Conservation (phyloP, 2,113 vertebrate species). For the Neogobius melanostomus region DNA sequence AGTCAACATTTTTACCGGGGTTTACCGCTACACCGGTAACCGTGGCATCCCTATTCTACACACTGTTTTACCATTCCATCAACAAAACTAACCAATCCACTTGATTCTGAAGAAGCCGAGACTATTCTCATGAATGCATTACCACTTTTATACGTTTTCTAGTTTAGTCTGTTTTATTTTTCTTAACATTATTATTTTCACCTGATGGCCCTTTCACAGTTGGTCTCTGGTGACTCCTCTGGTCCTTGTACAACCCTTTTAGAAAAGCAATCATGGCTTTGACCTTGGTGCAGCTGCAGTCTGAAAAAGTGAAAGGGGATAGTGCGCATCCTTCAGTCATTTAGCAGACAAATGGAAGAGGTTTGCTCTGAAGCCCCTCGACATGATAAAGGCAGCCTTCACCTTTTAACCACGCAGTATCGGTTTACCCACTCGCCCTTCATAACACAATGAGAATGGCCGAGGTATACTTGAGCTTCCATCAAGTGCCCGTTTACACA, state of each 20-base stretch:
- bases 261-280: slow-evolving; percentile 47
- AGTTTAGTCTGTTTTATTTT: not conserved
- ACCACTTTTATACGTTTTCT: too few species aligned
- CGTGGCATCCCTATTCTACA: too few species aligned
- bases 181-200: slow-evolving; percentile 40
- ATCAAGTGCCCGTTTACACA: slow-evolving; percentile 18
- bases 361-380: slow-evolving; percentile 39
- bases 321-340: slow-evolving; percentile 31
- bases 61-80: too few species aligned
- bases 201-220: slow-evolving; percentile 10
- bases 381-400: slow-evolving; percentile 32
- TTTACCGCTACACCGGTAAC: too few species aligned
- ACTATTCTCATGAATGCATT: too few species aligned
- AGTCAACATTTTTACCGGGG: too few species aligned
- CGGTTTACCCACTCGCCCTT: slow-evolving; percentile 11
- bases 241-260: slow-evolving; percentile 30
- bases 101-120: too few species aligned
- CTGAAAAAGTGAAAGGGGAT: slow-evolving; percentile 19
- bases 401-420: slow-evolving; percentile 29
- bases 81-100: too few species aligned
- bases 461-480: not conserved
- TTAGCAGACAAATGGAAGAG: slow-evolving; percentile 45
- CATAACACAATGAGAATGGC: not conserved
- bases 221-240: slow-evolving; percentile 1
- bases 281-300: slow-evolving; percentile 32